Percentiles rank a stretch among this genome's conserved stretches.
Evolutionary conservation across 2,888 invertebrate genomes (phyloP).

Genomic region (Cryptus viduatorius): DNA sequence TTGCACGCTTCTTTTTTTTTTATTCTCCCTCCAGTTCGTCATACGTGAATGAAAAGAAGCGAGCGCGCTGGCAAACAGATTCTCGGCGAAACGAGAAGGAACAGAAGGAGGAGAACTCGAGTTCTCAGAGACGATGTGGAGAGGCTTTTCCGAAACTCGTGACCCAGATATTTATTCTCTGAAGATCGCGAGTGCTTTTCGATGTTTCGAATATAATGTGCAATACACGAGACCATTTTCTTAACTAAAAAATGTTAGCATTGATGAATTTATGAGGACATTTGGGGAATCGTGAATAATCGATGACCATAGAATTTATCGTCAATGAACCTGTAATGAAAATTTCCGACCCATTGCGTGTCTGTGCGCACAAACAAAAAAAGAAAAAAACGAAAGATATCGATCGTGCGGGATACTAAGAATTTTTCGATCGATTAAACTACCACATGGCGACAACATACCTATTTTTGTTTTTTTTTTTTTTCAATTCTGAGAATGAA

Average conservation of each 20-base stretch:
- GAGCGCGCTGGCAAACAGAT: conserved; percentile 5
- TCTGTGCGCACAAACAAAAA: background rate
- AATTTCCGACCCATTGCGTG: conserved; percentile 23
- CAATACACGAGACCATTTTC: background rate
- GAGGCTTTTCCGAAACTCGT: conserved; percentile 22
- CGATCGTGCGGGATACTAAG: conserved; percentile 3
- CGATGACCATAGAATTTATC: background rate
- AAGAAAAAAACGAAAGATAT: conserved; percentile 1
- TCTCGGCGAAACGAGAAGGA: background rate
- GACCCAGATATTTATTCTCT: conserved; percentile 23
- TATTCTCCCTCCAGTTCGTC: background rate
- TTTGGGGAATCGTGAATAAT: background rate
- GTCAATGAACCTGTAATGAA: conserved; percentile 8
- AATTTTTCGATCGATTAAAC: conserved; percentile 22
- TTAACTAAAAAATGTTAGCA: background rate
- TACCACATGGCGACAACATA: background rate
- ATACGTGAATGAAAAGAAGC: background rate
- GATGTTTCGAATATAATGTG: background rate
- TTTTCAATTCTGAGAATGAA: background rate
- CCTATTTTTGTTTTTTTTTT: conserved; percentile 15
- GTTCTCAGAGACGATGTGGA: background rate
- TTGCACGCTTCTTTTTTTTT: background rate
- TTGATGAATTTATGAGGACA: background rate
- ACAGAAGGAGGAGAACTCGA: conserved; percentile 5
- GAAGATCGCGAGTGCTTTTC: conserved; percentile 13